Conservation (phyloP, 2,888 invertebrate genomes). For the Agriotes lineatus region DNA sequence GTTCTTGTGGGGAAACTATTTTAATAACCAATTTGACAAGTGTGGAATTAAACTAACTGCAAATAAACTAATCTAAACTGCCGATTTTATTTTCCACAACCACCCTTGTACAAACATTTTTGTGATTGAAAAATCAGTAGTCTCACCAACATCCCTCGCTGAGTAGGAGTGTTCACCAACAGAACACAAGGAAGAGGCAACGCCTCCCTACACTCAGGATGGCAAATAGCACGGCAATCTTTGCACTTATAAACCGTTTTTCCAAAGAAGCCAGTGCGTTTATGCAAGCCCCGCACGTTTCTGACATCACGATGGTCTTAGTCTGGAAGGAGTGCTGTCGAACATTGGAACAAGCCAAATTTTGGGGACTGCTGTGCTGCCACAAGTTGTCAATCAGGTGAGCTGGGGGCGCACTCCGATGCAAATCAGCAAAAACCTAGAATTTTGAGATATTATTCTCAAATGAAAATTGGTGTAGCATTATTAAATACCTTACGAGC, state of each 20-base stretch:
- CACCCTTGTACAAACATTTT: not conserved
- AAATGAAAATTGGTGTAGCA: too few relatives aligned
- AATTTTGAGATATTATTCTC: too few relatives aligned
- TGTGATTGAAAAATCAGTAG: not conserved
- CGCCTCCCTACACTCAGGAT: conserved; percentile 85
- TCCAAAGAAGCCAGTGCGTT: conserved; percentile 87
- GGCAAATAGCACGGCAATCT: conserved; percentile 87
- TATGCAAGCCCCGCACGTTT: conserved; percentile 83
- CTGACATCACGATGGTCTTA: conserved; percentile 84
- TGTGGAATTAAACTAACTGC: too few relatives aligned
- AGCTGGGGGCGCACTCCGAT: conserved; percentile 29
- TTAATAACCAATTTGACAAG: too few relatives aligned
- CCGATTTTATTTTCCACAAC: too few relatives aligned
- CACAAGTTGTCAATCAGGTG: conserved; percentile 49
- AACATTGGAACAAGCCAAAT: not conserved
- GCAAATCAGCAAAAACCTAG: not conserved
- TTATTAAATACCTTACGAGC: not conserved
- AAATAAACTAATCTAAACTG: too few relatives aligned
- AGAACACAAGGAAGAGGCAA: conserved; percentile 92
- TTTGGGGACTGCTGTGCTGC: conserved; percentile 45
- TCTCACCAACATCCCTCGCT: conserved; percentile 69
- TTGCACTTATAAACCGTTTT: conserved; percentile 86
- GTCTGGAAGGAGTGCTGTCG: conserved; percentile 76
- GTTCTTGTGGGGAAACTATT: too few relatives aligned
- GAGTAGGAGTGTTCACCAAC: conserved; percentile 74